Conservation (phyloP, 2,113 vertebrate genomes). For the Hemibagrus wyckioides region DNA sequence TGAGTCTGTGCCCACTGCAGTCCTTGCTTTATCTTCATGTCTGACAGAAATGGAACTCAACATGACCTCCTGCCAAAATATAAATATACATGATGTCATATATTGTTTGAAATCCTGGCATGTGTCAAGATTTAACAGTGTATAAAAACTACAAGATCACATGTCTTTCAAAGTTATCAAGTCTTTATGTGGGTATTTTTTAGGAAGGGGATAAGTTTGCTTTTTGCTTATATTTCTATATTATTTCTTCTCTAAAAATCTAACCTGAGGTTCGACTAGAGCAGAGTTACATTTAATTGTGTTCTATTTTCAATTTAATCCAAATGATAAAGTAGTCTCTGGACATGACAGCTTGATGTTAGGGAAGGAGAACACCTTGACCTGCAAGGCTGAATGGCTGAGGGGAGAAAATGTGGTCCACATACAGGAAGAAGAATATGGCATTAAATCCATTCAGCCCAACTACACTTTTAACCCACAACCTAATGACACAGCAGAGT, state of each 20-base stretch:
- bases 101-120: too few relatives aligned
- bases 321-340: constrained; percentile 61
- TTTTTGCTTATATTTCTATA: too few relatives aligned
- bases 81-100: too few relatives aligned
- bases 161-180: too few relatives aligned
- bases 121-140: too few relatives aligned
- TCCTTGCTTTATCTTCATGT: too few relatives aligned
- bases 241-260: not conserved
- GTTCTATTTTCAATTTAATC: constrained; percentile 52
- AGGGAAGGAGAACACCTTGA: constrained; percentile 53
- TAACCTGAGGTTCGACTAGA: not conserved
- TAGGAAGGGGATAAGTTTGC: too few relatives aligned
- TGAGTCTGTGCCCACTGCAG: too few relatives aligned
- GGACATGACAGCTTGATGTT: constrained; percentile 54
- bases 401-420: constrained; percentile 45
- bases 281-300: not conserved
- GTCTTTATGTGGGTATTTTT: too few relatives aligned
- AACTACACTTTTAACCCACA: constrained; percentile 52
- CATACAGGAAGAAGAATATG: not conserved
- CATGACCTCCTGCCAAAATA: too few relatives aligned
- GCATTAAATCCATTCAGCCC: not conserved
- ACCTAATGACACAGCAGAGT: constrained; percentile 28
- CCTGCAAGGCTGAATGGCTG: constrained; percentile 66
- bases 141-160: too few relatives aligned
- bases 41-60: too few relatives aligned